These are phyloP conservation scores for Thunnus albacares DNA, from an alignment of 2,797 vertebrate genomes.

Conservation along the genomic window DNA sequence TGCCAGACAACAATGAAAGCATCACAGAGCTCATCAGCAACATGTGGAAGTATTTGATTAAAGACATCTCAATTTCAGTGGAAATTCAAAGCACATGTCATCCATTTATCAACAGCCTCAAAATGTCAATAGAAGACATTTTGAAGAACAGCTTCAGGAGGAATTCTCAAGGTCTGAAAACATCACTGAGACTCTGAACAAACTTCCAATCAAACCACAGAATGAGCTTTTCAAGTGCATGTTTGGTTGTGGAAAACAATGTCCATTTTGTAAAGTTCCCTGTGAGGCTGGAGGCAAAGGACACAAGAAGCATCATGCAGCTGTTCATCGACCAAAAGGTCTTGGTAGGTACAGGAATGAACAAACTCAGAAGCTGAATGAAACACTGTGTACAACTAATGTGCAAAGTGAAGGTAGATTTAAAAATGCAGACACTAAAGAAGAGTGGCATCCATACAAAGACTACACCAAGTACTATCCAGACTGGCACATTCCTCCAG, in stretches of 20 bases:
- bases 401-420: not conserved
- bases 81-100: too few relatives aligned
- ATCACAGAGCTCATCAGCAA: too few relatives aligned
- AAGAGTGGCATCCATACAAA: constrained; percentile 15
- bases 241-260: constrained; percentile 72
- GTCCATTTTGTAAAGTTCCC: constrained; percentile 78
- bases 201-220: too few relatives aligned
- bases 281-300: constrained; percentile 76
- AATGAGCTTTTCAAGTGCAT: constrained; percentile 40
- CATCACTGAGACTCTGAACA: too few relatives aligned
- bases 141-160: too few relatives aligned
- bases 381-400: constrained; percentile 60
- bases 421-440: rapidly evolving
- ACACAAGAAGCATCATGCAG: constrained; percentile 66
- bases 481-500: constrained; percentile 76
- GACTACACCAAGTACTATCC: constrained; percentile 50
- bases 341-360: rapidly evolving
- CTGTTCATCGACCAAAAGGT: constrained; percentile 72
- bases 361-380: rapidly evolving
- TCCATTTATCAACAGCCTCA: too few relatives aligned
- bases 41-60: too few relatives aligned
- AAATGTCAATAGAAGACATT: too few relatives aligned
- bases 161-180: too few relatives aligned
- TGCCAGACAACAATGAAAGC: too few relatives aligned
- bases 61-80: too few relatives aligned